These are phyloP conservation scores for Desmophyllum pertusum DNA, from an alignment of 92 coral and sea anemone species.

Conservation along the genomic window DNA sequence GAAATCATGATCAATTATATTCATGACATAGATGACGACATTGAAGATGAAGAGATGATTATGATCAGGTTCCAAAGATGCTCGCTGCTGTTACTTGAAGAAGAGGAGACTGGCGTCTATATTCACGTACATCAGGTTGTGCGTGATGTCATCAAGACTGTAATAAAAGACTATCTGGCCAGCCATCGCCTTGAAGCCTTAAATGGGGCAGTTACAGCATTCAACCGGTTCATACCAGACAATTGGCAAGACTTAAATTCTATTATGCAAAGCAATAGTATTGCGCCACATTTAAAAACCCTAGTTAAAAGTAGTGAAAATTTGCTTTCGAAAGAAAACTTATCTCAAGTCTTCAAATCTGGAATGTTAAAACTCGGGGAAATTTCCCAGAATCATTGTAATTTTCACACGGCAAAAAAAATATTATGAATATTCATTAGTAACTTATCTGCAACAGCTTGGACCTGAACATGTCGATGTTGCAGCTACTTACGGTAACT, in stretches of 20 bases:
- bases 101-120: neutral
- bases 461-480: neutral
- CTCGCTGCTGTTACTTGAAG: constrained; percentile 38
- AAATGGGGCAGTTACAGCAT: constrained; percentile 11
- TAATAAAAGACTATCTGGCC: neutral
- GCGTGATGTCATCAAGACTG: constrained; percentile 17
- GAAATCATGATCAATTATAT: neutral
- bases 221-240: constrained; percentile 26
- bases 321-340: neutral
- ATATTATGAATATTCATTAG: neutral
- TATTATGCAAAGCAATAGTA: too few relatives aligned
- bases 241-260: neutral
- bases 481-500: neutral
- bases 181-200: neutral
- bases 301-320: neutral
- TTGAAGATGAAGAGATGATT: constrained; percentile 29
- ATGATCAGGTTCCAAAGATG: constrained; percentile 28
- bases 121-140: constrained; percentile 48
- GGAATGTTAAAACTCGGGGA: neutral
- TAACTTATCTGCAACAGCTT: neutral
- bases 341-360: neutral
- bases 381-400: neutral
- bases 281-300: neutral
- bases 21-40: constrained; percentile 3
- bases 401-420: neutral